phyloP scores from a whole-genome alignment of 1,140 invertebrate species.

The Drosophila insularis region DNA sequence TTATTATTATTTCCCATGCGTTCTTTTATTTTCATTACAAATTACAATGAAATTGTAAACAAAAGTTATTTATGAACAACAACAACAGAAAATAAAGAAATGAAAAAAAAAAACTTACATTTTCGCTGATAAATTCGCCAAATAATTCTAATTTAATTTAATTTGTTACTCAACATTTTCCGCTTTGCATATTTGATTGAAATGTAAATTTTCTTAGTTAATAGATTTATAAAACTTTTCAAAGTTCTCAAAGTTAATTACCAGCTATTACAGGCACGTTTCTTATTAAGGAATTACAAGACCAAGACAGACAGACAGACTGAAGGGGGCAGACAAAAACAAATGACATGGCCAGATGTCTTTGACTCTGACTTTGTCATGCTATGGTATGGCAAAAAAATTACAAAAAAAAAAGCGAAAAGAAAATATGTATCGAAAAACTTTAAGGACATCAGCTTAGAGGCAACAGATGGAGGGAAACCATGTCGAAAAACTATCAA shows the following conservation, averaged over 20 bases:
- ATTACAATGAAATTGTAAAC: slow-evolving; percentile 42
- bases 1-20: slow-evolving; percentile 53
- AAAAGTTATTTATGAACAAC: slow-evolving; percentile 26
- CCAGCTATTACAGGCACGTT: slow-evolving; percentile 11
- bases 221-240: slow-evolving; percentile 9
- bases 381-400: no score
- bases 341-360: slow-evolving; percentile 5
- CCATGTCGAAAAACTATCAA: not conserved
- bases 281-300: not conserved
- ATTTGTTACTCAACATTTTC: not conserved
- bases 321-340: not conserved
- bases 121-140: not conserved
- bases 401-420: not conserved
- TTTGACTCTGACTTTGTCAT: not conserved
- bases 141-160: slow-evolving; percentile 5
- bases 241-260: slow-evolving; percentile 22
- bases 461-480: not conserved
- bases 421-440: slow-evolving; percentile 1
- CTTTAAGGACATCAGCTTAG: not conserved
- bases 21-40: slow-evolving; percentile 26
- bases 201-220: slow-evolving; percentile 26
- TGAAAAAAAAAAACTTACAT: not conserved
- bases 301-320: not conserved
- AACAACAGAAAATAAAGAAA: slow-evolving; percentile 26
- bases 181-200: slow-evolving; percentile 31